Conservation (phyloP, 2,797 vertebrate species). For the Crypturellus tataupa region DNA sequence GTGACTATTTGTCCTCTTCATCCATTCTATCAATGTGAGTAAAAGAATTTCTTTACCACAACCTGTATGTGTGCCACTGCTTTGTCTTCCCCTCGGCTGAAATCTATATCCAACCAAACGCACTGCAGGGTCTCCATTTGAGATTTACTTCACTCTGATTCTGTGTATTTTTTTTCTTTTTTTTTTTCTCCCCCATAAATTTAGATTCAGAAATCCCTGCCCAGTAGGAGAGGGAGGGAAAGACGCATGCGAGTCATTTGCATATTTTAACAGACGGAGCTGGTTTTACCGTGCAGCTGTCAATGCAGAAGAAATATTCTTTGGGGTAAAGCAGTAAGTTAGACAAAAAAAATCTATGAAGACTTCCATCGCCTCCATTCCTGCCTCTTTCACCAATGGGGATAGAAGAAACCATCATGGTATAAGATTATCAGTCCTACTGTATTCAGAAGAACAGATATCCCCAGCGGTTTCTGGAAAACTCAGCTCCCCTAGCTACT, state of each 20-base stretch:
- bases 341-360: constrained; percentile 25
- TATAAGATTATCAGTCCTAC: neutral
- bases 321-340: constrained; percentile 60
- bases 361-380: neutral
- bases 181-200: constrained; percentile 42
- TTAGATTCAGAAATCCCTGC: constrained; percentile 73
- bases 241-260: constrained; percentile 59
- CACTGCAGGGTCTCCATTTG: fast-evolving
- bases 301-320: constrained; percentile 68
- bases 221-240: constrained; percentile 67
- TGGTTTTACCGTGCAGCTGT: constrained; percentile 70
- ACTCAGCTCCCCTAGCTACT: neutral
- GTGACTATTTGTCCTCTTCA: neutral
- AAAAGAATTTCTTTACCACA: neutral
- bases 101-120: neutral
- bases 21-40: neutral
- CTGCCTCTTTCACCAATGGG: constrained; percentile 22
- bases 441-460: neutral
- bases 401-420: neutral
- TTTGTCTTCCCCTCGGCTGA: neutral
- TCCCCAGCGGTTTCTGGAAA: neutral
- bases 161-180: neutral
- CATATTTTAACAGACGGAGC: constrained; percentile 74
- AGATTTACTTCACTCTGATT: neutral
- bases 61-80: neutral